Base-by-base conservation (phyloP, 1,140 invertebrate species). In the Batillaria attramentaria region DNA sequence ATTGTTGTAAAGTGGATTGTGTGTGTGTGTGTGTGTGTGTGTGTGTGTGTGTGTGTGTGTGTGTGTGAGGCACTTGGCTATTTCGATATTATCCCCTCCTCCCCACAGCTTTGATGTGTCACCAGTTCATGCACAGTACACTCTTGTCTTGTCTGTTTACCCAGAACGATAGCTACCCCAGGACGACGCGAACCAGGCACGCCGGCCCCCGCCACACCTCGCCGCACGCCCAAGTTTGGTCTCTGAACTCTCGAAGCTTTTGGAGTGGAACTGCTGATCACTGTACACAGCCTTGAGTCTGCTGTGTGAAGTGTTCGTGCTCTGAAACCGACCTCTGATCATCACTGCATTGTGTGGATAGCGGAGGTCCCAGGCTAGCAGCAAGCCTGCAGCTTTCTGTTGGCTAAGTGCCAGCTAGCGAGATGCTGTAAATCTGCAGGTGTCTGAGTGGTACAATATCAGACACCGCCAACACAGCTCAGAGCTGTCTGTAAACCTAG, bases 151-250 rank as follows among this genome's bases (percentile, higher is more conserved):
- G 42, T 83, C 81, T 81, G 83, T 81, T 79, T 77, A 90, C 90
- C 28, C 82, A 93, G 93, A 65, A 90, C 91, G 78, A 94, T 96
- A 79, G 93, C 94, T 1, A 95, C 94, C 0, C 95, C 95, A 0
- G 95, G 95, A 0, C 84, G 92, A 31, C 89, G 89, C 77, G 93
- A 94, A 81, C 93, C 93, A 10, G 92, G 92, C 46, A 94, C 94
- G 0, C 91, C 91, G 50, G 88, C 78, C n/a, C n/a, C n/a, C 31
- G 16, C 73, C 0, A 86, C 88, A n/a, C 84, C 86, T 2, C 79
- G 84, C 54, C 77, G 86, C 46, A 79, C 83, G 33, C 81, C 81
- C 18, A 90, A 89, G 81, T 89, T 89, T 87, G 89, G 89, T 8
- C 83, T 89, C 18, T 89, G 83, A 81, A 20, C 46, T 2, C 3